Evolutionary conservation across 2,797 vertebrate species (phyloP).

Genomic region (Catostomus latipinnis): DNA sequence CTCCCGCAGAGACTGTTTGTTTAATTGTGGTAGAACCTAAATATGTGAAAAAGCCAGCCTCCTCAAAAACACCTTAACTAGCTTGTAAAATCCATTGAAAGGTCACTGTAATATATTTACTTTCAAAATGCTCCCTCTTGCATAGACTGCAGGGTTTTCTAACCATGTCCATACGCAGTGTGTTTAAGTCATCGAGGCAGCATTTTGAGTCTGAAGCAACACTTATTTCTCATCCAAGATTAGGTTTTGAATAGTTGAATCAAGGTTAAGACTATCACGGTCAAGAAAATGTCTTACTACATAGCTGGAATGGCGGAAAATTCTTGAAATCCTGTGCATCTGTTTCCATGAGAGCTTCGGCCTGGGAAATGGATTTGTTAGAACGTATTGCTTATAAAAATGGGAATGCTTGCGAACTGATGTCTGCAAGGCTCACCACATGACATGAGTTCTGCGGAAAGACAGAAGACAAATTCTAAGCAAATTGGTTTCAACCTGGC

Average conservation of each 20-base stretch:
- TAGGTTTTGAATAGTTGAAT: background rate
- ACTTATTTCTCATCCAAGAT: conserved; percentile 30
- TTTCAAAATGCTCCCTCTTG: conserved; percentile 28
- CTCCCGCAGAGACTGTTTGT: conserved; percentile 34
- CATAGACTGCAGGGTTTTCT: conserved; percentile 28
- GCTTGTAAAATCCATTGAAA: conserved; percentile 53
- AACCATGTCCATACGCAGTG: conserved; percentile 18
- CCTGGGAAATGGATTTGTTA: conserved; percentile 41
- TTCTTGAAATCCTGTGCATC: conserved; percentile 15
- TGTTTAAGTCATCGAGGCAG: conserved; percentile 54
- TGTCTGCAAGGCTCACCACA: conserved; percentile 16
- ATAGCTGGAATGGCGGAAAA: conserved; percentile 18
- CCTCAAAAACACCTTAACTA: conserved; percentile 56
- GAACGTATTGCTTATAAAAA: conserved; percentile 11
- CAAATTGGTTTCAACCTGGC: conserved; percentile 38
- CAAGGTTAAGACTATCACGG: background rate
- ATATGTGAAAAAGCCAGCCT: conserved; percentile 40
- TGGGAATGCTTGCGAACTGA: background rate
- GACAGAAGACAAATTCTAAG: conserved; percentile 27
- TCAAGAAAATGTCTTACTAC: background rate
- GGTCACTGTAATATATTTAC: conserved; percentile 54
- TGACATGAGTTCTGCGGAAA: conserved; percentile 8
- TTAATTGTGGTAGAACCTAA: conserved; percentile 51
- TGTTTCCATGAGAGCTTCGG: conserved; percentile 33
- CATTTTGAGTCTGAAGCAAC: conserved; percentile 30